Evolutionary conservation across 2,113 vertebrate species (phyloP).

Genomic region (Chaetorhynchus papuensis): DNA sequence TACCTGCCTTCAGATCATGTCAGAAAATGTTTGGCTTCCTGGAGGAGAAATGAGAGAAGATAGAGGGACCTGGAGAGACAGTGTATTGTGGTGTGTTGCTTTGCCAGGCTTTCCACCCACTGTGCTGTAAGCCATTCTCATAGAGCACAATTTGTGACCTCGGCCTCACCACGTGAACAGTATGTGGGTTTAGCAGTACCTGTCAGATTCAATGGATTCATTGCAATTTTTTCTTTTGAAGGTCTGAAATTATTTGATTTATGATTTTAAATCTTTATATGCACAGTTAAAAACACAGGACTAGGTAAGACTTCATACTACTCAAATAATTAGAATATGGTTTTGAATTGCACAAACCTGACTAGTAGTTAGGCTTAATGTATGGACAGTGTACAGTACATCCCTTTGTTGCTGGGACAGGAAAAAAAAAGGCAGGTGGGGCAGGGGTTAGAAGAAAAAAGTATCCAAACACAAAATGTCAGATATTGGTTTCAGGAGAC

Average conservation of each 20-base stretch:
- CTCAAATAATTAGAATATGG: neutral
- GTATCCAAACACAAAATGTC: neutral
- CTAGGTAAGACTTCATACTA: neutral
- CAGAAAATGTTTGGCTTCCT: neutral
- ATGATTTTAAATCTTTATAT: neutral
- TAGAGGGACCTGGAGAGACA: neutral
- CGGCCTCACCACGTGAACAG: rapidly evolving
- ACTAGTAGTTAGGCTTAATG: neutral
- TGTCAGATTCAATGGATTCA: neutral
- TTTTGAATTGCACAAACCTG: neutral
- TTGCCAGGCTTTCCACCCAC: neutral
- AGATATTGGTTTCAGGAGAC: neutral
- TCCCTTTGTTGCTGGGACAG: neutral
- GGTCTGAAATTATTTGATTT: neutral
- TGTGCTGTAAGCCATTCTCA: neutral
- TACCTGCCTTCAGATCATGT: neutral
- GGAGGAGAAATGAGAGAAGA: neutral
- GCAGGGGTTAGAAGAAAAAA: neutral
- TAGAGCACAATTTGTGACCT: neutral
- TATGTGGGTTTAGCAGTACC: neutral
- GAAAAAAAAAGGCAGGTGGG: rapidly evolving
- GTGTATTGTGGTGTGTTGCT: neutral
- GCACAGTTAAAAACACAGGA: neutral
- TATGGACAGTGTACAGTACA: neutral
- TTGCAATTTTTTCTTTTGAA: neutral